Conservation (phyloP, 37 sponge, comb jelly and placozoan genomes). For the Hormiphora californensis region DNA sequence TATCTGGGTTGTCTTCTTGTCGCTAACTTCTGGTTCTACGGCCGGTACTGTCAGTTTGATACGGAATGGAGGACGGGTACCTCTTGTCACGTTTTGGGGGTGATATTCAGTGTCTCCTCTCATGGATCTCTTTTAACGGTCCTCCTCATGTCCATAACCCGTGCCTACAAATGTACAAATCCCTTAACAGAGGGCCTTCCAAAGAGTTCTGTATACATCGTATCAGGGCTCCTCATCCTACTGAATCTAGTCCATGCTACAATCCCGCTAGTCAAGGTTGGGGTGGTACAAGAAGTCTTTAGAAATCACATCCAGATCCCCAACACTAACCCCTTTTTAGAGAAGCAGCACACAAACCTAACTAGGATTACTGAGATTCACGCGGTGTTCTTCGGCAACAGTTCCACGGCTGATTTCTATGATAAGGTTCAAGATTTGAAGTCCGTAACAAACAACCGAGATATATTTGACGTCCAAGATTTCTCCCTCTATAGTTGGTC, state of each 20-base stretch:
- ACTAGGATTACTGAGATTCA: background rate
- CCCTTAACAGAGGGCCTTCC: background rate
- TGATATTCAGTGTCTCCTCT: conserved; percentile 4
- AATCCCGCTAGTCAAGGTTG: background rate
- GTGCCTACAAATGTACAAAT: background rate
- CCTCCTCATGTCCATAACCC: background rate
- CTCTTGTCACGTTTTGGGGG: background rate
- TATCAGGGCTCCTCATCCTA: background rate
- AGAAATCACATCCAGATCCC: background rate
- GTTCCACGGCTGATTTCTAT: background rate
- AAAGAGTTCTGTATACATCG: background rate
- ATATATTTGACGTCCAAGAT: background rate
- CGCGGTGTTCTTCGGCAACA: background rate
- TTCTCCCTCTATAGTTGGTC: conserved; percentile 21
- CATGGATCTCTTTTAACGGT: background rate
- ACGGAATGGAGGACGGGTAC: background rate
- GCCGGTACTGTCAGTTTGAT: background rate
- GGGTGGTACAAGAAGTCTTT: background rate
- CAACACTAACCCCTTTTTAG: background rate
- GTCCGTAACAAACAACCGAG: background rate
- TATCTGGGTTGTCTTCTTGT: background rate
- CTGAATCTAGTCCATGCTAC: background rate
- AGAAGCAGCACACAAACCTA: background rate
- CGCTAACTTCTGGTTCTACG: background rate
- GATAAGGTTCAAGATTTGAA: background rate